These are phyloP conservation scores for Burhinus oedicnemus DNA, from an alignment of 2,113 vertebrate species.

Conservation along the genomic window DNA sequence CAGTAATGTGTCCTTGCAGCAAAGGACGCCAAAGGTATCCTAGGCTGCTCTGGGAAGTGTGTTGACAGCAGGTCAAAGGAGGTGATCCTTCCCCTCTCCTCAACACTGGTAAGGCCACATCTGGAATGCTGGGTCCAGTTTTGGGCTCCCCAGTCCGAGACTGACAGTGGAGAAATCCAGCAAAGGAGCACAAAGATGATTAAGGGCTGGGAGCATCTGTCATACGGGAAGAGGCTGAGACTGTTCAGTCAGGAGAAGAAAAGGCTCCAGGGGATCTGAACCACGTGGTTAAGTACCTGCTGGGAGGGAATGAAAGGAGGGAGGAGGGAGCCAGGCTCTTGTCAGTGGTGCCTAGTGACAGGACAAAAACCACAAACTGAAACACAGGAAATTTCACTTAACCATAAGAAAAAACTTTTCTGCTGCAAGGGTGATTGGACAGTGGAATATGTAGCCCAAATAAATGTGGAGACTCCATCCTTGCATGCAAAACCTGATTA, in stretches of 20 bases:
- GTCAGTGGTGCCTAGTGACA: not conserved
- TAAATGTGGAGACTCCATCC: not conserved
- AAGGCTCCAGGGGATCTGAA: not conserved
- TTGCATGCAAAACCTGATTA: not conserved
- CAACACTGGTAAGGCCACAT: not conserved
- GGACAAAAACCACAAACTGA: not conserved
- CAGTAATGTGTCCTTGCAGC: not conserved
- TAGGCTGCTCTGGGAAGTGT: not conserved
- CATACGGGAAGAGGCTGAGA: not conserved
- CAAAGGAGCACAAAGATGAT: not conserved
- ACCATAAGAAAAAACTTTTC: not conserved
- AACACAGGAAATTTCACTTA: not conserved
- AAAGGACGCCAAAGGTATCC: not conserved
- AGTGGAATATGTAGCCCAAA: not conserved
- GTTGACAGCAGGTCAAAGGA: fast-evolving
- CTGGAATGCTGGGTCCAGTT: too few relatives aligned
- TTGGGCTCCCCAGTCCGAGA: not conserved
- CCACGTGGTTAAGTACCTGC: not conserved
- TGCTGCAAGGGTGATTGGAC: not conserved
- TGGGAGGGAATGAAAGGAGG: not conserved
- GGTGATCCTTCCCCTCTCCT: not conserved
- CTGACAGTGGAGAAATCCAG: not conserved
- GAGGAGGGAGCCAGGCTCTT: not conserved
- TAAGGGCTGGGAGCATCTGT: not conserved
- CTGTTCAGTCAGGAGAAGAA: not conserved